phyloP scores from a whole-genome alignment of 2,113 vertebrate genomes.

The Centropristis striata region DNA sequence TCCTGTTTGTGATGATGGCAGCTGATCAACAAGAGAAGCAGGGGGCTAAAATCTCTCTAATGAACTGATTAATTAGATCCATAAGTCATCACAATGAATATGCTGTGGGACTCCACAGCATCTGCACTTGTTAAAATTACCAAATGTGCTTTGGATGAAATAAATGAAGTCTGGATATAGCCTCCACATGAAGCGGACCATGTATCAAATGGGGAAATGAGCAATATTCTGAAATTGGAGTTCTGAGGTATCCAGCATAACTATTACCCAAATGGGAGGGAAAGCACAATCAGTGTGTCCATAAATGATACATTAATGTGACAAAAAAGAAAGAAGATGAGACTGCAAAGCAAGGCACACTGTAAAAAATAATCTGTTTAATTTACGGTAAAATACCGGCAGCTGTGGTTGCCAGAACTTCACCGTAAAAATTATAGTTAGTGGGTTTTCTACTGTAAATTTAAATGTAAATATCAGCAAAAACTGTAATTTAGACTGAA shows the following conservation, averaged over 20 bases:
- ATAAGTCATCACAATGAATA: constrained; percentile 46
- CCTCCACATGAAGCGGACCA: constrained; percentile 24
- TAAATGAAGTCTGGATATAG: constrained; percentile 57
- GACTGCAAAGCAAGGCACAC: constrained; percentile 16
- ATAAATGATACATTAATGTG: constrained; percentile 40
- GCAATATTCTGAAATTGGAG: constrained; percentile 51
- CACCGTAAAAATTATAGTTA: too few relatives aligned
- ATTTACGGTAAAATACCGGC: too few relatives aligned
- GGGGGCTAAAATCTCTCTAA: constrained; percentile 15
- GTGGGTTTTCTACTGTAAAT: too few relatives aligned
- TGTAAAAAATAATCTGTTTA: too few relatives aligned
- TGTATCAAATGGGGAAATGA: constrained; percentile 65
- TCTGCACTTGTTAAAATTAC: constrained; percentile 56
- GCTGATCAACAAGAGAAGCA: constrained; percentile 37
- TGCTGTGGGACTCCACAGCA: constrained; percentile 40
- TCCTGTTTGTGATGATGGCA: constrained; percentile 52
- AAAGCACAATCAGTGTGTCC: constrained; percentile 23
- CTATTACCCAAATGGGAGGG: constrained; percentile 45
- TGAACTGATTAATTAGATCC: constrained; percentile 52
- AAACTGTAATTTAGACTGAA: too few relatives aligned
- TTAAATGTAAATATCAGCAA: too few relatives aligned
- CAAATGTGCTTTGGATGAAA: constrained; percentile 49
- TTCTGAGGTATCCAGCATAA: constrained; percentile 44
- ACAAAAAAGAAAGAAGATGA: constrained; percentile 30
- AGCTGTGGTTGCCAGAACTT: too few relatives aligned